Base-by-base conservation (phyloP, 2,888 invertebrate species). In the Ectropis crepuscularia region DNA sequence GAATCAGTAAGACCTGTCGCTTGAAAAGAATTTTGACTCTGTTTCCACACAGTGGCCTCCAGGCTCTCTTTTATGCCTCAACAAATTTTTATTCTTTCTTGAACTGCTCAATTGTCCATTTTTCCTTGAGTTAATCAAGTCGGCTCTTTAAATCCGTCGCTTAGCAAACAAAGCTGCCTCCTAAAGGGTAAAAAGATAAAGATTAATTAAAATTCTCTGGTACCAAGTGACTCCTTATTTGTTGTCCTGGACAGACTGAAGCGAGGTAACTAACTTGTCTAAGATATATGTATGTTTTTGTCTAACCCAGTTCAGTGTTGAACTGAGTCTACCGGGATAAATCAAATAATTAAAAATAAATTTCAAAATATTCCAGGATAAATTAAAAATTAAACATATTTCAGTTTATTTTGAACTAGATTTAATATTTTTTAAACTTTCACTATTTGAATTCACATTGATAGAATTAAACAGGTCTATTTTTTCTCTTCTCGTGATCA, bases 21-120 rank as follows among this genome's bases (percentile, higher is more conserved):
- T 37, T 16, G 5, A 42, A 16, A 2, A 28, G 28, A 63, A 36
- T 53, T 63, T 49, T 9, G 6, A 49, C 53, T 63, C 53, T 58
- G 53, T 8, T 4, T 49, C n/a, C 38, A 39, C 45, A 58, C 63
- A 54, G 59, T n/a, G 9, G 36, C 41, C 57, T 37, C 16, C 42
- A 42, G 85, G 80, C 77, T 79, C 76, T 82, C 86, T 87, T 90
- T 90, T 90, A 91, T 90, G 83, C 85, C 87, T 84, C 85, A 88
- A 90, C 89, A 88, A 89, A 89, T 88, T 90, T 90, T 89, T 89
- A 90, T 89, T 89, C 84, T 83, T 87, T 81, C 86, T 87, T 85
- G 82, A 88, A 89, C 85, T 87, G 86, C 86, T 87, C 87, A 83
- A 87, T 85, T 84, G 81, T 81, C 79, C 82, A 85, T 86, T 90